Conservation (phyloP, 2,888 invertebrate genomes). For the Lymantria dispar region DNA sequence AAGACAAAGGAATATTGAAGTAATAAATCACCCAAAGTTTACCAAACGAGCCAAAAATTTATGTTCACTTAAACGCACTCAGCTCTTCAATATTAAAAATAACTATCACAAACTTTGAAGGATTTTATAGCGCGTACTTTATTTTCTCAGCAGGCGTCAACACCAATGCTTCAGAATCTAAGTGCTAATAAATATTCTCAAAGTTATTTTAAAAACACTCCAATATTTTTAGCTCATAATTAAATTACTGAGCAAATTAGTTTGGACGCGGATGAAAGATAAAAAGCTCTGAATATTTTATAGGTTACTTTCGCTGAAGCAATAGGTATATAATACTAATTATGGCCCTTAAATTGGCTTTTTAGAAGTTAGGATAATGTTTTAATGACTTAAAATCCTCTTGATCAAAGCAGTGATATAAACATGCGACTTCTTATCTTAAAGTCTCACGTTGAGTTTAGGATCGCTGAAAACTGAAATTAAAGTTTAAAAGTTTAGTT, state of each 20-base stretch:
- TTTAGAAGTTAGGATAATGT: slow-evolving; percentile 1
- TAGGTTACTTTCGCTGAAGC: background rate
- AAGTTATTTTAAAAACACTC: slow-evolving; percentile 18
- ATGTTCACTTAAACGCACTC: too few species aligned
- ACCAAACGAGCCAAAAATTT: too few species aligned
- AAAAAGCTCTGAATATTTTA: slow-evolving; percentile 2
- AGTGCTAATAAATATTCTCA: slow-evolving; percentile 20
- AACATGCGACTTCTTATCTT: too few species aligned
- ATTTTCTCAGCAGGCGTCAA: slow-evolving; percentile 17
- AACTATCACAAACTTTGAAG: background rate
- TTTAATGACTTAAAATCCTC: background rate
- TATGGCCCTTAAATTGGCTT: background rate
- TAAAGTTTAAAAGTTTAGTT: too few species aligned
- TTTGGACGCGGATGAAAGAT: slow-evolving; percentile 3
- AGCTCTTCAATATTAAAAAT: background rate
- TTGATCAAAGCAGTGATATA: too few species aligned
- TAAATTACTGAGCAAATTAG: slow-evolving; percentile 15
- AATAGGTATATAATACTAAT: too few species aligned
- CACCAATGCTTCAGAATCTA: slow-evolving; percentile 13
- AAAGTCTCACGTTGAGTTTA: too few species aligned
- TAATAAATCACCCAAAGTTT: too few species aligned
- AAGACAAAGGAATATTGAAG: too few species aligned
- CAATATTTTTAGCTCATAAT: slow-evolving; percentile 12
- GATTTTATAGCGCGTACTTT: slow-evolving; percentile 14
- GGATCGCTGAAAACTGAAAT: too few species aligned